phyloP scores from a whole-genome alignment of 1,140 invertebrate genomes.

The Rhyacophila brunnea region DNA sequence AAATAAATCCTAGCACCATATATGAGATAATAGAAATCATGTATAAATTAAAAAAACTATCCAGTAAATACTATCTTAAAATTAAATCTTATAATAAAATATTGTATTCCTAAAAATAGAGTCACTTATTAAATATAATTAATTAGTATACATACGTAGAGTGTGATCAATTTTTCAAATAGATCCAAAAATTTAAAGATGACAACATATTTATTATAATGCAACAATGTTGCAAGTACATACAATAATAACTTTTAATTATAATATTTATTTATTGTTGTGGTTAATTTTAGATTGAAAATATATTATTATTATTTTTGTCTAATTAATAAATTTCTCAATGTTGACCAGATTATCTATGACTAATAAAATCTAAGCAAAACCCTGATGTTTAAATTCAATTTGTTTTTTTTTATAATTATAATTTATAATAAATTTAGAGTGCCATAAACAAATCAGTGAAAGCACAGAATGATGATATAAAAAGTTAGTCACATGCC shows the following conservation, averaged over 20 bases:
- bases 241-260: not conserved
- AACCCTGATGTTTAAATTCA: constrained; percentile 26
- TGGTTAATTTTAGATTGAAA: constrained; percentile 8
- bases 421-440: not conserved
- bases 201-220: not conserved
- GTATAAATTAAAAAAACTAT: not conserved
- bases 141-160: constrained; percentile 22
- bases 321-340: constrained; percentile 10
- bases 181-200: constrained; percentile 13
- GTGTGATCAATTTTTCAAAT: constrained; percentile 25
- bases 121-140: no score
- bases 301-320: constrained; percentile 1
- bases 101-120: no score
- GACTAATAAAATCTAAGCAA: constrained; percentile 25
- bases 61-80: no score
- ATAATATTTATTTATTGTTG: constrained; percentile 1
- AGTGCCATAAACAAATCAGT: no score
- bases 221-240: not conserved
- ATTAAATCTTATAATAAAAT: no score
- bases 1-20: constrained; percentile 21
- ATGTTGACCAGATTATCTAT: constrained; percentile 24
- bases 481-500: no score
- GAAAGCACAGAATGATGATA: no score
- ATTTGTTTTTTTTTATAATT: constrained; percentile 9
- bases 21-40: constrained; percentile 1